phyloP scores from a whole-genome alignment of 2,888 invertebrate genomes.

The Acanthosepion lycidas region DNA sequence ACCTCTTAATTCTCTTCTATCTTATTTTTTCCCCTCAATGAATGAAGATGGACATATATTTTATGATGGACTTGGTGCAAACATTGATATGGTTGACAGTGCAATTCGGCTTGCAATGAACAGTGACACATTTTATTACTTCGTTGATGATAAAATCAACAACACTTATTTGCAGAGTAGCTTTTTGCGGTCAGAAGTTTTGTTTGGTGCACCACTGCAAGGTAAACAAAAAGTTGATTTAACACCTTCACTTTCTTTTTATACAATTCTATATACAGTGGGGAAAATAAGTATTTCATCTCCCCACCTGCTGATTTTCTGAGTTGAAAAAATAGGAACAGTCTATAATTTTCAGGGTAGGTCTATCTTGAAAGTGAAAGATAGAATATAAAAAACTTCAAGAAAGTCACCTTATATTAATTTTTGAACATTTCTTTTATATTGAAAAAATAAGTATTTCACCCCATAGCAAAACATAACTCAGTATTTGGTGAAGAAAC shows the following conservation, averaged over 20 bases:
- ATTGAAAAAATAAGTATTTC: no score
- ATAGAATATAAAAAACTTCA: no score
- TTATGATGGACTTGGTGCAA: slow-evolving; percentile 68
- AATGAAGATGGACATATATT: slow-evolving; percentile 56
- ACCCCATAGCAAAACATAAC: no score
- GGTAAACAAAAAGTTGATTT: slow-evolving; percentile 56
- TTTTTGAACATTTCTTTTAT: no score
- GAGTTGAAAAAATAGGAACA: no score
- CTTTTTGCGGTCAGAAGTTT: slow-evolving; percentile 66
- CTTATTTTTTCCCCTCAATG: slow-evolving; percentile 69
- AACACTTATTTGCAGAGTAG: slow-evolving; percentile 61
- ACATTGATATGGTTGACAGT: slow-evolving; percentile 64
- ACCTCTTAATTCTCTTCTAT: slow-evolving; percentile 69
- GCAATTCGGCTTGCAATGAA: slow-evolving; percentile 68
- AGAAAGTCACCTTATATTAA: no score
- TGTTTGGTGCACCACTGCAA: slow-evolving; percentile 69
- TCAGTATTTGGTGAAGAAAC: no score
- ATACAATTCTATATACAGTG: no score
- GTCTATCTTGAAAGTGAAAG: no score
- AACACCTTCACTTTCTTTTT: background rate
- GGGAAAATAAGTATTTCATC: no score
- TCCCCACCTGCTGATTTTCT: no score
- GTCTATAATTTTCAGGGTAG: no score
- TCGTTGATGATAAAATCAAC: slow-evolving; percentile 69
- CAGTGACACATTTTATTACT: slow-evolving; percentile 68